These are phyloP conservation scores for Biston stratarius DNA, from an alignment of 2,888 invertebrate genomes.

Conservation along the genomic window DNA sequence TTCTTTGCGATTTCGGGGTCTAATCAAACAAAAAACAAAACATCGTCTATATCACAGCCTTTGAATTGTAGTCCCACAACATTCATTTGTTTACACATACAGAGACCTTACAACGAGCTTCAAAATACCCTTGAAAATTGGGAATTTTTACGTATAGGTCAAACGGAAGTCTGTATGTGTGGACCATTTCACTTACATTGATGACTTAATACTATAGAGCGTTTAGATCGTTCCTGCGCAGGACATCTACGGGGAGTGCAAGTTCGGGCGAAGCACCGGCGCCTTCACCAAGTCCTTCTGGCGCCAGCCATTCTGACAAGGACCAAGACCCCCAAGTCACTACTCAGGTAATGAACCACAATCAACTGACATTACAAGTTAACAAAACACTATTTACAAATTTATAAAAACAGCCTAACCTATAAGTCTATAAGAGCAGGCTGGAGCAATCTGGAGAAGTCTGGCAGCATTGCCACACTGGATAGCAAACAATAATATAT, in stretches of 20 bases:
- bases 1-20: too few species aligned
- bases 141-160: slow-evolving; percentile 3
- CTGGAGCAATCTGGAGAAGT: too few species aligned
- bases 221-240: slow-evolving; percentile 84
- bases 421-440: too few species aligned
- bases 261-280: slow-evolving; percentile 82
- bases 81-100: slow-evolving; percentile 62
- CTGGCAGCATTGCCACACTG: too few species aligned
- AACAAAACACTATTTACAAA: too few species aligned
- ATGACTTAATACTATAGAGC: slow-evolving; percentile 78
- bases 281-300: slow-evolving; percentile 93
- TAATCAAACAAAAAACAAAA: too few species aligned
- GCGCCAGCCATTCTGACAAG: slow-evolving; percentile 96
- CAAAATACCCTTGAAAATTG: slow-evolving; percentile 2
- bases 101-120: slow-evolving; percentile 42
- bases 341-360: slow-evolving; percentile 23
- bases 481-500: too few species aligned
- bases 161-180: slow-evolving; percentile 65
- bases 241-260: slow-evolving; percentile 83
- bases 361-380: not conserved
- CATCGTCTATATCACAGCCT: slow-evolving; percentile 22
- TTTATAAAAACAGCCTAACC: too few species aligned
- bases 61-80: slow-evolving; percentile 59
- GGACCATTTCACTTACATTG: slow-evolving; percentile 70
- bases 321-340: slow-evolving; percentile 92